A percentile compares a stretch with the other conserved stretches of the same genome.
phyloP scores from a whole-genome alignment of 2,797 vertebrate species.

The Chelon labrosus region DNA sequence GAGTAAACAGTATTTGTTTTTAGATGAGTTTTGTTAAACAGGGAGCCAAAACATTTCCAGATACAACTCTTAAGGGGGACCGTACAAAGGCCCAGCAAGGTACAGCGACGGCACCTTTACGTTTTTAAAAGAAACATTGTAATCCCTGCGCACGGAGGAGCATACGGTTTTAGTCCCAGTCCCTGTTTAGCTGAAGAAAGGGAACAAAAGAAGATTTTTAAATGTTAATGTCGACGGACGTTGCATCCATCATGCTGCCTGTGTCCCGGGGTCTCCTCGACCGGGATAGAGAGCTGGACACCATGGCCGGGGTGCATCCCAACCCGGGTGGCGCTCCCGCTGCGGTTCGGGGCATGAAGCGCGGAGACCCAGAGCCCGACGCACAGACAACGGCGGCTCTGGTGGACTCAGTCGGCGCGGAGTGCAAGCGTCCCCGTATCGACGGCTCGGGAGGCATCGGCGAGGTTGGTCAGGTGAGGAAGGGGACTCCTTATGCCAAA shows the following conservation, averaged over 20 bases:
- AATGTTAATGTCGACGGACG: conserved; percentile 91
- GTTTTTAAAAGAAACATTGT: conserved; percentile 20
- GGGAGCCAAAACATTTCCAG: conserved; percentile 41
- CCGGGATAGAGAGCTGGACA: conserved; percentile 87
- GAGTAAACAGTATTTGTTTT: conserved; percentile 2
- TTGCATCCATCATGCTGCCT: conserved; percentile 89
- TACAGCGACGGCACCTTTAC: conserved; percentile 27
- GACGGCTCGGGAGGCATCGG: conserved; percentile 81
- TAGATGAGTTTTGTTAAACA: conserved; percentile 4
- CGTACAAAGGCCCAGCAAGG: conserved; percentile 60
- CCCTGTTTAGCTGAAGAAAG: conserved; percentile 43
- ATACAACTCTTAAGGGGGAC: conserved; percentile 52
- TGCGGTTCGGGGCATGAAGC: conserved; percentile 84
- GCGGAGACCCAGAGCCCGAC: conserved; percentile 88
- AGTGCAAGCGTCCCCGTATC: conserved; percentile 88
- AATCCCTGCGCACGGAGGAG: conserved; percentile 44
- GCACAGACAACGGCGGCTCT: conserved; percentile 79
- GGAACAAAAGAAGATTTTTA: conserved; percentile 68
- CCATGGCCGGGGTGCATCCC: conserved; percentile 80
- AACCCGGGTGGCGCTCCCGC: conserved; percentile 74
- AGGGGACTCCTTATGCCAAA: conserved; percentile 31
- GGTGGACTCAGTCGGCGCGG: conserved; percentile 81
- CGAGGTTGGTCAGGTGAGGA: conserved; percentile 85
- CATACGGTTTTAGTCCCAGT: conserved; percentile 9
- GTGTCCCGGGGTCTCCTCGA: conserved; percentile 87